Evolutionary conservation across 2,113 vertebrate genomes (phyloP).

Genomic region (Trichechus manatus): DNA sequence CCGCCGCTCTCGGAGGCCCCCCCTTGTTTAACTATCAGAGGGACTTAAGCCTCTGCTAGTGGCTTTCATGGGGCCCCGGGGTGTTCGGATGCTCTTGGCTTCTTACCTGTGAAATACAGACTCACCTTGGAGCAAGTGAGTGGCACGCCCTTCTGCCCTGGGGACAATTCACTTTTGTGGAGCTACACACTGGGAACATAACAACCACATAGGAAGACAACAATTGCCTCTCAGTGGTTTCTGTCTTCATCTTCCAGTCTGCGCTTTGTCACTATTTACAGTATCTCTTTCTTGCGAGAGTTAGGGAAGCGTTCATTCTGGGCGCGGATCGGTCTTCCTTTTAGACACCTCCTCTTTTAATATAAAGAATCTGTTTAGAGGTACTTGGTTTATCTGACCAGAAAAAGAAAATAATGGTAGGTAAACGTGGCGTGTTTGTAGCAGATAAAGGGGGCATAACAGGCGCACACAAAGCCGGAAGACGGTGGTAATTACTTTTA

Average conservation of each 20-base stretch:
- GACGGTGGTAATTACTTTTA: constrained; percentile 88
- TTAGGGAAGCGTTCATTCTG: neutral
- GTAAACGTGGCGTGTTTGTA: constrained; percentile 91
- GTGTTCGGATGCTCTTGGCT: constrained; percentile 55
- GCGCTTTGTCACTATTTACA: neutral
- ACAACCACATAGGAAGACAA: constrained; percentile 1
- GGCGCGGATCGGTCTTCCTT: constrained; percentile 66
- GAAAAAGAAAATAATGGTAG: constrained; percentile 90
- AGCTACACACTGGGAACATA: neutral
- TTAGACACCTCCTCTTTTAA: constrained; percentile 64
- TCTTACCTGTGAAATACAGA: constrained; percentile 54
- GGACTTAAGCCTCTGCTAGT: constrained; percentile 56
- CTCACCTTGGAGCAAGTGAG: neutral
- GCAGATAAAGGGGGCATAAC: constrained; percentile 93
- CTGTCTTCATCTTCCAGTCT: constrained; percentile 9
- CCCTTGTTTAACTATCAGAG: constrained; percentile 29
- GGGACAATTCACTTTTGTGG: neutral
- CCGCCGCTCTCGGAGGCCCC: constrained; percentile 6
- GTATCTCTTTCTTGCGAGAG: constrained; percentile 19
- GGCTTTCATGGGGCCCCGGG: constrained; percentile 57
- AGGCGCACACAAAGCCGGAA: constrained; percentile 76
- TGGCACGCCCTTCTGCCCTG: neutral
- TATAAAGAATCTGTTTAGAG: constrained; percentile 87
- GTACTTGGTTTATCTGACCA: constrained; percentile 95
- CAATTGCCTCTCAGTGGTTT: neutral